phyloP scores from a whole-genome alignment of 2,113 vertebrate genomes.

The Platichthys flesus region DNA sequence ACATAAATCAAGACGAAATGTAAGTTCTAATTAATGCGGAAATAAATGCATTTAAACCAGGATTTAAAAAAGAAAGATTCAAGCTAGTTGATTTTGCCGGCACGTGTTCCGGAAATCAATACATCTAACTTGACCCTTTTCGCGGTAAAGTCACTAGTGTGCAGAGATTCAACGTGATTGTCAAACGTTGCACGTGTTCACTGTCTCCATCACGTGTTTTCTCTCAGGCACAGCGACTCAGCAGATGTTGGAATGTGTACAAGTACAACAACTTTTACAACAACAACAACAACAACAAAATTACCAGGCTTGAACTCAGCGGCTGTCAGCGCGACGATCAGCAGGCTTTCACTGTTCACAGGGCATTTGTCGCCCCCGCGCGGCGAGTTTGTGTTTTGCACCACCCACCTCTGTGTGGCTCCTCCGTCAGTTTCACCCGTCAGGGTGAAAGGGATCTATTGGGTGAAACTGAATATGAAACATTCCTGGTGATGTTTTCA shows the following conservation, averaged over 20 bases:
- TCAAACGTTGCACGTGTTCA: too few relatives aligned
- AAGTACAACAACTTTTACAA: not conserved
- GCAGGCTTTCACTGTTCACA: not conserved
- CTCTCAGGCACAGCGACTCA: not conserved
- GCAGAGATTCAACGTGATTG: not conserved
- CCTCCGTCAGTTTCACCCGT: too few relatives aligned
- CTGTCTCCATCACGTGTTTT: not conserved
- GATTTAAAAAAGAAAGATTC: too few relatives aligned
- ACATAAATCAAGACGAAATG: too few relatives aligned
- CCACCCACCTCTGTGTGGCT: not conserved
- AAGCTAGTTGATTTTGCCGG: too few relatives aligned
- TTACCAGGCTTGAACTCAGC: not conserved
- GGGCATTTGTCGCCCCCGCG: conserved; percentile 33
- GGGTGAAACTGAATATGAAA: too few relatives aligned
- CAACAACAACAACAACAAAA: too few relatives aligned
- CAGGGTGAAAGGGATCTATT: too few relatives aligned
- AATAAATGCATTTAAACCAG: too few relatives aligned
- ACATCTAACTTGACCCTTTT: not conserved
- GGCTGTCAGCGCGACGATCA: not conserved
- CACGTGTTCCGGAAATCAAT: not conserved
- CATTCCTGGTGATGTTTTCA: too few relatives aligned
- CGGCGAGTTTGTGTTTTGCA: conserved; percentile 6
- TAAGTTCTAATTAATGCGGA: too few relatives aligned
- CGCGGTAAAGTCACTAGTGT: not conserved
- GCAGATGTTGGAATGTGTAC: not conserved